These are phyloP conservation scores for Diplosoma virens DNA, from an alignment of 23 tunicate species.

Conservation along the genomic window DNA sequence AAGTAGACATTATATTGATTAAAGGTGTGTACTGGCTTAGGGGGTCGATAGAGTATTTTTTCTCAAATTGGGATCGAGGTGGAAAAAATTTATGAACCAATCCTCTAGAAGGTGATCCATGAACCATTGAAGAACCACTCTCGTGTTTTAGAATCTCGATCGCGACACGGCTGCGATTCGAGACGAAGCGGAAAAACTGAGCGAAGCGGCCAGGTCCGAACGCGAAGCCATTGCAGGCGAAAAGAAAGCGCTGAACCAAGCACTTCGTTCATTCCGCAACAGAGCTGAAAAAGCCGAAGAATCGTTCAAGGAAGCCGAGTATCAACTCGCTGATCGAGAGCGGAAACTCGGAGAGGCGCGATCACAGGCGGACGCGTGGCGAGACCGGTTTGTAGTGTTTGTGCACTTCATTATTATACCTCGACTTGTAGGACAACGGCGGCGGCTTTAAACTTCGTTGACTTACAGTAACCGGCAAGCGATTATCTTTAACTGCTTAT, in stretches of 20 bases:
- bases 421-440: too few species aligned
- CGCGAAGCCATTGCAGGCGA: constrained; percentile 61
- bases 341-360: constrained; percentile 50
- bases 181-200: constrained; percentile 60
- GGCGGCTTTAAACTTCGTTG: too few species aligned
- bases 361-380: constrained; percentile 87
- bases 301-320: constrained; percentile 33
- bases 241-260: constrained; percentile 71
- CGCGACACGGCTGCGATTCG: constrained; percentile 46
- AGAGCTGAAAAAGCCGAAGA: constrained; percentile 82
- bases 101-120: too few species aligned
- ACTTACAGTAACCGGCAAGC: too few species aligned
- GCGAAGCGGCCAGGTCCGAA: constrained; percentile 39
- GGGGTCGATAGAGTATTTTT: too few species aligned
- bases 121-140: too few species aligned
- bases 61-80: too few species aligned
- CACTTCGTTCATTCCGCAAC: constrained; percentile 50
- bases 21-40: too few species aligned
- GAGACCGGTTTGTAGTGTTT: constrained; percentile 42
- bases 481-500: too few species aligned
- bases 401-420: too few species aligned
- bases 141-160: constrained; percentile 53
- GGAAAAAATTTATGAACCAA: too few species aligned
- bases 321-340: constrained; percentile 48
- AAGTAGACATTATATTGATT: too few species aligned